Evolutionary conservation across 2,888 invertebrate species (phyloP), one percentile per base, ranked within the genome.

Genomic region (Nymphalis c-album): DNA sequence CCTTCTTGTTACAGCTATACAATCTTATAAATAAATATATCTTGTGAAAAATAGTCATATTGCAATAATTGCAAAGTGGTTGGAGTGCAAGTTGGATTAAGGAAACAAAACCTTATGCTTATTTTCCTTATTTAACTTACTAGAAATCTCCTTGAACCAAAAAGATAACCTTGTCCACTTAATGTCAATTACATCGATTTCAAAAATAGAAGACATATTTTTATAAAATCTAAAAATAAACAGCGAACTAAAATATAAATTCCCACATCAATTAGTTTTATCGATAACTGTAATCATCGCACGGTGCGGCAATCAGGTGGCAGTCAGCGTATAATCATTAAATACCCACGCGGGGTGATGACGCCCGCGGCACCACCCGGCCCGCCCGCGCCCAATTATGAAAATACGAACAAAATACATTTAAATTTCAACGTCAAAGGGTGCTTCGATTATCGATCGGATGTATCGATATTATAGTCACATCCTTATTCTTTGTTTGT

Each of bases 261-360:
- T 74, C 68, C 67, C 73, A 64, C 74, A 71, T 69, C 74, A 73
- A 75, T 76, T 74, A 71, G 72, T 74, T 78, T 79, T 80, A 86
- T 90, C 86, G 85, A 86, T 85, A 87, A 77, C 75, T 76, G 77
- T 81, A 80, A 84, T 85, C 85, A 86, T 86, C 85, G 84, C 82
- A 75, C 75, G 79, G 78, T 76, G 79, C 87, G 82, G 89, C 91
- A 89, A 91, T 90, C 91, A 90, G 92, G 87, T 90, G 88, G 91
- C 88, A 90, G 91, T 91, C 92, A 91, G 88, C 93, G 89, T 88
- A 90, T 90, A 91, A 92, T 91, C 92, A 91, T 92, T 92, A 91
- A 91, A 91, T 91, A 91, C 91, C 90, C 91, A 86, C 88, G 88
- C 88, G 87, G 89, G 90, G 87, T 79, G 85, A 87, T 87, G 87